A percentile compares a stretch with the other conserved stretches of the same genome.
Evolutionary conservation across 2,113 vertebrate species (phyloP).

Genomic region (Malurus elegans): DNA sequence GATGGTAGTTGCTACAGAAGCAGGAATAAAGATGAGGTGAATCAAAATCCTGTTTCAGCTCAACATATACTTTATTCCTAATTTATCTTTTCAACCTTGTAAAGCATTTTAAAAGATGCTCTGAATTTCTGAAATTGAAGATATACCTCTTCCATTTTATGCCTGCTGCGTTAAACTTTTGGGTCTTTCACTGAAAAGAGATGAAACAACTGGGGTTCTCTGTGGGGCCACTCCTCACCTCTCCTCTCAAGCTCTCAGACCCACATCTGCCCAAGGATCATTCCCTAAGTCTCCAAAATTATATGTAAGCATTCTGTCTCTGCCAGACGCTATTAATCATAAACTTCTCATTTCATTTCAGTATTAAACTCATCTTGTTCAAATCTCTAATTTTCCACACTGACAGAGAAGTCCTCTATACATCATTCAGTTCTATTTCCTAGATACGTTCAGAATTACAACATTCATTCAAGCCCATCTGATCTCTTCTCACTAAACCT

Average conservation of each 20-base stretch:
- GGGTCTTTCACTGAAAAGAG: not conserved
- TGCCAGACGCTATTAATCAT: conserved; percentile 48
- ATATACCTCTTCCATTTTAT: not conserved
- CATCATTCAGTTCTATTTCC: conserved; percentile 59
- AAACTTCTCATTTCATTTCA: conserved; percentile 46
- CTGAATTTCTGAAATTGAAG: not conserved
- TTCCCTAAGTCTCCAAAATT: conserved; percentile 40
- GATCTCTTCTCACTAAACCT: conserved; percentile 43
- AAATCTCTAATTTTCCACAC: conserved; percentile 66
- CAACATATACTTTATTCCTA: not conserved
- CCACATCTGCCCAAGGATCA: conserved; percentile 16
- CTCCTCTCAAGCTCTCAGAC: not conserved
- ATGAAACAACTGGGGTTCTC: not conserved
- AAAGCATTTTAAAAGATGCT: not conserved
- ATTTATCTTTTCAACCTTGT: not conserved
- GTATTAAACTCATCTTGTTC: conserved; percentile 58
- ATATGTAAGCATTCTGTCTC: conserved; percentile 32
- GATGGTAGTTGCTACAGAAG: not conserved
- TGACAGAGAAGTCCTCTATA: conserved; percentile 57
- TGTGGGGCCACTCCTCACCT: not conserved
- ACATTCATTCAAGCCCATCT: conserved; percentile 53
- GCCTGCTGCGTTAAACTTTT: not conserved
- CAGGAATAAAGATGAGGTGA: not conserved
- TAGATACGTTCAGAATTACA: conserved; percentile 47
- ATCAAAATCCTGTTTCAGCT: not conserved